Conservation (phyloP, 1,140 invertebrate genomes). For the Dolichoris vasculosae region DNA sequence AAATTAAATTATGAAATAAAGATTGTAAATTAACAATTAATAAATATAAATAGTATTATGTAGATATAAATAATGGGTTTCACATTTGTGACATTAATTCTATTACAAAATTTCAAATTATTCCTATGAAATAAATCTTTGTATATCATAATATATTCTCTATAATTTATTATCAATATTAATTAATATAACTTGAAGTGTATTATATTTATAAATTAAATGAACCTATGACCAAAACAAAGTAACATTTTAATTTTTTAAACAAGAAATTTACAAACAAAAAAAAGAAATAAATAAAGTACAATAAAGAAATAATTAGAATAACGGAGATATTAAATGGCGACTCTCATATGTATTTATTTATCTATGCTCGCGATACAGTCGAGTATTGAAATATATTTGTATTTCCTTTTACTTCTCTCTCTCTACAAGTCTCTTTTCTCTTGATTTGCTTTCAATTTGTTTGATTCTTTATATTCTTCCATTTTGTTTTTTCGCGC, state of each 20-base stretch:
- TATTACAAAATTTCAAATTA: too few relatives aligned
- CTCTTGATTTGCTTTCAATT: conserved; percentile 6
- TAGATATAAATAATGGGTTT: too few relatives aligned
- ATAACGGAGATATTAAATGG: conserved; percentile 22
- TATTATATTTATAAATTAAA: not conserved
- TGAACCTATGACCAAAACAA: not conserved
- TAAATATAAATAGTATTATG: too few relatives aligned
- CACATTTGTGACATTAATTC: too few relatives aligned
- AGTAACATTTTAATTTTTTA: not conserved
- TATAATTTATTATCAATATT: not conserved
- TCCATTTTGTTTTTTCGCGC: not conserved
- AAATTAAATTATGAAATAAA: too few relatives aligned
- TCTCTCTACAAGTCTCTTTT: not conserved
- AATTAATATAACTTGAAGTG: not conserved
- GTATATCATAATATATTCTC: not conserved
- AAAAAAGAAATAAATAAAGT: conserved; percentile 5
- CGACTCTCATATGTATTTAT: conserved; percentile 64
- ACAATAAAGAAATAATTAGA: conserved; percentile 24
- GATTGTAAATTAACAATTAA: too few relatives aligned
- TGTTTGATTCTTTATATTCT: not conserved
- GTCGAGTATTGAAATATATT: conserved; percentile 57
- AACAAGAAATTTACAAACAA: conserved; percentile 25
- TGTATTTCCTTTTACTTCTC: conserved; percentile 25
- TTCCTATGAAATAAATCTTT: not conserved
- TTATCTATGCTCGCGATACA: conserved; percentile 62